Evolutionary conservation across 23 tunicate species (phyloP), one percentile per base, ranked within the genome.

Genomic region (Oikopleura vanhoeffeni): DNA sequence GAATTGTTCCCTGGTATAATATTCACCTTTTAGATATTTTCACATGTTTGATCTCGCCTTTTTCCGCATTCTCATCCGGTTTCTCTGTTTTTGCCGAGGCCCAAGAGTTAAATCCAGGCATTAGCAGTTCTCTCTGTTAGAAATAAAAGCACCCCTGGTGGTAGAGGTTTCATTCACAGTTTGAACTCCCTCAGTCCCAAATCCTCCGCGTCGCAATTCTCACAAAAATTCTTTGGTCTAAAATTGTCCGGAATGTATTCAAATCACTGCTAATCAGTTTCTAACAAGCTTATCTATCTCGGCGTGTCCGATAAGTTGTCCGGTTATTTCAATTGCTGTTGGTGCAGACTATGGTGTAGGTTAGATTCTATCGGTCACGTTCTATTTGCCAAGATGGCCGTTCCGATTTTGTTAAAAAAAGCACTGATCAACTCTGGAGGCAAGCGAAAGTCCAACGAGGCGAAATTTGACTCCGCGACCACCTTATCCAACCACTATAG

Each of bases 311-410:
- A 49, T 49, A 49, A n/a, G 13, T 49, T 49, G 64, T 49, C 64
- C 64, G 64, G 64, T 49, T 49, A 49, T 49, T 24, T 24, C 24
- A 8, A 13, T 49, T 49, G 64, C 64, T 8, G 64, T 49, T 49
- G 64, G 64, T 49, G 64, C 64, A 49, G 64, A 49, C 64, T 49
- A 49, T 49, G 64, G 64, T 49, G 64, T 49, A 49, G 64, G 64
- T 49, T 49, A 49, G 64, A 49, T 49, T 49, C 64, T 49, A 49
- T 49, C 64, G 64, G 64, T 49, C 64, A 49, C 64, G 64, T 49
- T 49, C 64, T 49, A 49, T 49, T 49, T 49, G 64, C 64, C 64
- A 49, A 49, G 24, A 49, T 49, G n/a, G n/a, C 64, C 13, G 64
- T 49, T 49, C 64, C 64, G 64, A 49, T 24, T 8, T 49, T 49